Evolutionary conservation across 1,140 invertebrate species (phyloP).

Genomic region (Apocrypta bakeri): DNA sequence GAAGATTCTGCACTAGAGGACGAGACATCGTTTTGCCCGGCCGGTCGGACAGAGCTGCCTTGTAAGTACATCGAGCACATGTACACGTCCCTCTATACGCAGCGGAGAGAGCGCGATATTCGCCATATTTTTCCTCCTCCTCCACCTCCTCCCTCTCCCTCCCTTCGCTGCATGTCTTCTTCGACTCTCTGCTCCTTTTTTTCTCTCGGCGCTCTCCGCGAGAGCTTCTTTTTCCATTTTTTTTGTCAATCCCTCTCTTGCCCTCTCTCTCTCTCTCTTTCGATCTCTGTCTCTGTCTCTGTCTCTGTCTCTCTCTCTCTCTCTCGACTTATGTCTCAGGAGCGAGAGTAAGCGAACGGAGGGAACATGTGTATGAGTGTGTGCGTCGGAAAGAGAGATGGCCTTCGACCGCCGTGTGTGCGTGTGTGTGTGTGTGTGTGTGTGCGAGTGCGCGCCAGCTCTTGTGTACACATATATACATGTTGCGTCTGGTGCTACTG

Average conservation of each 20-base stretch:
- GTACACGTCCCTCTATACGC: neutral
- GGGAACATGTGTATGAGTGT: neutral
- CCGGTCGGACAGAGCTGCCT: neutral
- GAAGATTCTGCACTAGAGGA: neutral
- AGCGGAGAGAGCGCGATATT: slow-evolving; percentile 22
- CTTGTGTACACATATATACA: neutral
- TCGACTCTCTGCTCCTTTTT: neutral
- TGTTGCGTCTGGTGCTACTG: neutral
- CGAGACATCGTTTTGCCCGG: neutral
- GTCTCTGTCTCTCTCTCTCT: neutral
- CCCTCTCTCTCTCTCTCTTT: neutral
- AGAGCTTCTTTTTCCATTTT: neutral
- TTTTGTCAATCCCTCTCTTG: neutral
- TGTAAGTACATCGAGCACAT: neutral
- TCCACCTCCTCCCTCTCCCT: slow-evolving; percentile 3
- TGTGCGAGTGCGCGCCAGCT: neutral
- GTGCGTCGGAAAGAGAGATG: slow-evolving; percentile 54
- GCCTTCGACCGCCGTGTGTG: slow-evolving; percentile 61
- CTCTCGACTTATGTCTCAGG: neutral
- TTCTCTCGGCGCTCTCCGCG: neutral
- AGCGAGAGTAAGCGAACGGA: neutral
- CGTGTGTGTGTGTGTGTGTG: slow-evolving; percentile 26
- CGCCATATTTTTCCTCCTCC: slow-evolving; percentile 35
- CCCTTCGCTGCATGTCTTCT: neutral
- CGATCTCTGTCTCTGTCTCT: neutral